Percentiles rank a stretch among this genome's conserved stretches.
phyloP scores from a whole-genome alignment of 2,113 vertebrate genomes.

The Choloepus hoffmanni region DNA sequence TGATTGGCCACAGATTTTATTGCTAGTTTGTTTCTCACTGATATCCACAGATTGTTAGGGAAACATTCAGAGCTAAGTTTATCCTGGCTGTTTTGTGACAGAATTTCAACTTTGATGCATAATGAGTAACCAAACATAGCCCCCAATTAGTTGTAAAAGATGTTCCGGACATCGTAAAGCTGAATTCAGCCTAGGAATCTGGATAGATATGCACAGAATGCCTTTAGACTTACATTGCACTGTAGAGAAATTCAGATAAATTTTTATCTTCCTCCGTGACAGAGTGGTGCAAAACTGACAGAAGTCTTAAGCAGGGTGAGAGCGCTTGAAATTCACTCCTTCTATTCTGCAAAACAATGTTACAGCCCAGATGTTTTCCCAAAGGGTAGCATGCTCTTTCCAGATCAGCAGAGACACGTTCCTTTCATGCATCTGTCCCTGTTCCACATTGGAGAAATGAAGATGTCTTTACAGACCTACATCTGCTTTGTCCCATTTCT shows the following conservation, averaged over 20 bases:
- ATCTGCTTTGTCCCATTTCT: neutral
- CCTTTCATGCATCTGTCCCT: conserved; percentile 64
- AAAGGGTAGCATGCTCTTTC: conserved; percentile 60
- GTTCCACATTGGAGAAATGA: conserved; percentile 51
- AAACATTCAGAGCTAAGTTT: conserved; percentile 22
- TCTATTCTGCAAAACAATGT: conserved; percentile 25
- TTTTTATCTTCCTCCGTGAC: neutral
- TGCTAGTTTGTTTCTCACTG: neutral
- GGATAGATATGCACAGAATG: neutral
- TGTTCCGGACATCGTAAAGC: neutral
- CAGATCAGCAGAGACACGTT: conserved; percentile 58
- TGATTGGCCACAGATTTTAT: neutral
- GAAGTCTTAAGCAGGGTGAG: conserved; percentile 18
- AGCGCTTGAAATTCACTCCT: conserved; percentile 22
- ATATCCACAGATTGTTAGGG: neutral
- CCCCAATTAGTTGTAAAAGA: neutral
- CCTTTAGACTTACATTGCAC: conserved; percentile 2
- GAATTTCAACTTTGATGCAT: conserved; percentile 33
- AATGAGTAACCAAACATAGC: neutral
- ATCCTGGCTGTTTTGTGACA: conserved; percentile 29
- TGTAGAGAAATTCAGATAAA: neutral
- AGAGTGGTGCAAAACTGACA: neutral
- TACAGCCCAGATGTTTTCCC: conserved; percentile 75
- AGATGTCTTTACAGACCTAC: conserved; percentile 17
- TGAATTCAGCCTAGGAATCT: neutral